Base-by-base conservation (phyloP, 2,888 invertebrate genomes). In the Parnassius smintheus region DNA sequence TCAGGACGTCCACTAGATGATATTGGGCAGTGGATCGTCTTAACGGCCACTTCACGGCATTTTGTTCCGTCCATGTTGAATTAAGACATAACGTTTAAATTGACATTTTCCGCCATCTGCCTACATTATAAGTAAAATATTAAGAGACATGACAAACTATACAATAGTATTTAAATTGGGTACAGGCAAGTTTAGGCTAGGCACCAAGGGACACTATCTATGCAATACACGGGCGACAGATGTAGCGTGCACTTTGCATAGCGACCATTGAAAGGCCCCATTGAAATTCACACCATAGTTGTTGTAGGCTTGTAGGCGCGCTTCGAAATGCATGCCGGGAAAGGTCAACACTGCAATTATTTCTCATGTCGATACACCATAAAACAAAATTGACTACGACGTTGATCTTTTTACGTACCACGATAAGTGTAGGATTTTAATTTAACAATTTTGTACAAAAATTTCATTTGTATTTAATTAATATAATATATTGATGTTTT, bases 321-420 rank as follows among this genome's bases (percentile, higher is more conserved):
- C 62, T 61, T 61, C 57, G 68, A 81, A 80, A 77, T 78, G 75
- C 81, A 81, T 78, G 72, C 71, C 70, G 68, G 68, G 68, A 81
- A 80, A 82, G 78, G 82, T 79, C 76, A 80, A 75, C 78, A 74
- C 75, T 78, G 79, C 79, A 78, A 80, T 80, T 78, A 81, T 72
- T 68, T 62, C 68, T 68, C 66, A 65, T 75, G 73, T 72, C 74
- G 74, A 75, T 80, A 76, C 70, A 73, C 74, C 68, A 75, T 78
- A 75, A 76, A 79, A 75, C 76, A 76, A 75, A 73, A 70, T 70
- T 68, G 70, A 69, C 53, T 54, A 58, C 65, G 64, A 35, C 35
- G 7, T 7, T 35, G 7, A 7, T 7, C 7, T 35, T 65, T 61
- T 56, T 50, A 62, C 9, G 55, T 35, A 2, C 12, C 10, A 63